Base-by-base conservation (phyloP, 1,140 invertebrate species). In the Bemisia tabaci region DNA sequence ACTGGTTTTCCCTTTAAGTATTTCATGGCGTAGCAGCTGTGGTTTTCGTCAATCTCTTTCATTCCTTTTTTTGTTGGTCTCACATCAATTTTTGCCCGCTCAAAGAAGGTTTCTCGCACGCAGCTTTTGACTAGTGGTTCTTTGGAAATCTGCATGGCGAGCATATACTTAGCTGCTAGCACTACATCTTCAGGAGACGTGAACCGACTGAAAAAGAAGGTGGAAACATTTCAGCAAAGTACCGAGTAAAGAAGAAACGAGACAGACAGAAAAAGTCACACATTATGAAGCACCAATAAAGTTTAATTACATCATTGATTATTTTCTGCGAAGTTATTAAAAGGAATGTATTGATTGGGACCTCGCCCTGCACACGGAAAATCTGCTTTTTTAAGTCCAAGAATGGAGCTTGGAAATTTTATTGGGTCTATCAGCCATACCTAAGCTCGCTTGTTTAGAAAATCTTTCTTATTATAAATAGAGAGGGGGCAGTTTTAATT, bases 1-100 rank as follows among this genome's bases (percentile, higher is more conserved):
- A 99, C 91, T 0, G 95, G 95, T 76, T 99, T 99, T 73, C 94
- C 90, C 73, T 91, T 92, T 9, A 99, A 72, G 76, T 97, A 99
- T 73, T 98, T 98, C 82, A 97, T 86, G 2, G 82, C 79, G 70
- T 86, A 94, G 68, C 92, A 90, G 0, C 87, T 83, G 78, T 98
- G 95, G 69, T 87, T 87, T 78, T 99, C 97, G 73, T 95, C 94
- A 70, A 96, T 94, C 70, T 94, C 88, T 78, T 96, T 96, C 1
- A 91, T 77, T 0, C 95, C 95, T 67, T 90, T 89, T 73, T 94
- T 92, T 0, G 95, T 99, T 1, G 97, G 95, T 1, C 77, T 75
- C 0, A 94, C 85, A 66, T 83, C 83, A 12, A 99, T 76, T 65
- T 90, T 91, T 0, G 95, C 94, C 63, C 92, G 79, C 77, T 98